These are phyloP conservation scores for Parazoanthus swiftii DNA, from an alignment of 92 coral and sea anemone species.

Conservation along the genomic window DNA sequence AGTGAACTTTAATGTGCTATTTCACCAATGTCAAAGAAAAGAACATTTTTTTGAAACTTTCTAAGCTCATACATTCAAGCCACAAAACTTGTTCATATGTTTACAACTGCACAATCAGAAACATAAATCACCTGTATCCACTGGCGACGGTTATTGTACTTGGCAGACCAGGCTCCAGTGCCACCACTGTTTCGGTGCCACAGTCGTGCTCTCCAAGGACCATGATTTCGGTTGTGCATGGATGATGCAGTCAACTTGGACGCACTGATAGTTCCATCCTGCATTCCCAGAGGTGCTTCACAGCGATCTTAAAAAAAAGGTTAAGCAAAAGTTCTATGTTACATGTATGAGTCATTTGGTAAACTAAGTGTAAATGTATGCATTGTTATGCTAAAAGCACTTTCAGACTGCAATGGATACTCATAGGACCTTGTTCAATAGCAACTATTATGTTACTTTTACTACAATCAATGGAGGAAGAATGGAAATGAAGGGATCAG, in stretches of 20 bases:
- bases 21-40: too few species aligned
- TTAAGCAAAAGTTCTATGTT: neutral
- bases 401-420: neutral
- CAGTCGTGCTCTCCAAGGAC: slow-evolving; percentile 80
- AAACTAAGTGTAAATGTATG: neutral
- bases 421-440: too few species aligned
- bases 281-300: slow-evolving; percentile 82
- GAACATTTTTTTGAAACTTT: too few species aligned
- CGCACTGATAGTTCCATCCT: slow-evolving; percentile 71
- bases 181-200: slow-evolving; percentile 59
- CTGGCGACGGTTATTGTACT: slow-evolving; percentile 55
- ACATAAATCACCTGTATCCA: slow-evolving; percentile 66
- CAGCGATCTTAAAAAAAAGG: slow-evolving; percentile 58
- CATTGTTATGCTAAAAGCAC: neutral
- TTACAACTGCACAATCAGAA: neutral
- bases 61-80: too few species aligned
- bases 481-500: too few species aligned
- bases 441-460: too few species aligned
- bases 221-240: slow-evolving; percentile 62
- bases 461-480: too few species aligned
- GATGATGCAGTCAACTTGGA: slow-evolving; percentile 78
- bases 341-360: neutral
- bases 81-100: neutral
- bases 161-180: slow-evolving; percentile 75
- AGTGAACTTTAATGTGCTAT: too few species aligned